Conservation (phyloP, 2,113 vertebrate genomes). For the Cnemophilus loriae region DNA sequence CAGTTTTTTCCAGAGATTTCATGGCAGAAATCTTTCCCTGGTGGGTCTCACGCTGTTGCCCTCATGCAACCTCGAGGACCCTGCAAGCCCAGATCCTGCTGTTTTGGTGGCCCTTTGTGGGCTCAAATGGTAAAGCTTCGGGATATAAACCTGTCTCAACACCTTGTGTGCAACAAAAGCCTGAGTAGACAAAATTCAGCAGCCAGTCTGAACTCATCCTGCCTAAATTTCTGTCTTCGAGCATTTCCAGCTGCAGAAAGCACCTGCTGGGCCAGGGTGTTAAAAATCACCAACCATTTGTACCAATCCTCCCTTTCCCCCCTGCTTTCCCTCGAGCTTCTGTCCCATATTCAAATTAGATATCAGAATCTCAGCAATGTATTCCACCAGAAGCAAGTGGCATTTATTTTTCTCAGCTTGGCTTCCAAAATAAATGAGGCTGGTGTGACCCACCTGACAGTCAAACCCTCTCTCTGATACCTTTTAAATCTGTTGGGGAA, state of each 20-base stretch:
- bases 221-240: background rate
- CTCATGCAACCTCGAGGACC: background rate
- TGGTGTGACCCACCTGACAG: background rate
- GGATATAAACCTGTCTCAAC: background rate
- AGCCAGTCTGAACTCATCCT: background rate
- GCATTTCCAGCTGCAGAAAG: background rate
- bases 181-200: background rate
- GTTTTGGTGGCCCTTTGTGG: background rate
- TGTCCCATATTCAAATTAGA: background rate
- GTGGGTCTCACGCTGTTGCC: background rate
- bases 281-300: background rate
- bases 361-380: background rate
- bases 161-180: background rate
- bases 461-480: background rate
- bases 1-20: background rate
- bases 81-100: background rate
- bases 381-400: background rate
- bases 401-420: background rate
- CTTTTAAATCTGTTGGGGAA: background rate
- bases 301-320: background rate
- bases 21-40: background rate
- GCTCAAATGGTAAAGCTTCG: background rate
- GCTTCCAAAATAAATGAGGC: background rate
- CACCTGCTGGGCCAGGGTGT: background rate
- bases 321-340: background rate